phyloP scores from a whole-genome alignment of 2,888 invertebrate species.

The Drosophila mimica region DNA sequence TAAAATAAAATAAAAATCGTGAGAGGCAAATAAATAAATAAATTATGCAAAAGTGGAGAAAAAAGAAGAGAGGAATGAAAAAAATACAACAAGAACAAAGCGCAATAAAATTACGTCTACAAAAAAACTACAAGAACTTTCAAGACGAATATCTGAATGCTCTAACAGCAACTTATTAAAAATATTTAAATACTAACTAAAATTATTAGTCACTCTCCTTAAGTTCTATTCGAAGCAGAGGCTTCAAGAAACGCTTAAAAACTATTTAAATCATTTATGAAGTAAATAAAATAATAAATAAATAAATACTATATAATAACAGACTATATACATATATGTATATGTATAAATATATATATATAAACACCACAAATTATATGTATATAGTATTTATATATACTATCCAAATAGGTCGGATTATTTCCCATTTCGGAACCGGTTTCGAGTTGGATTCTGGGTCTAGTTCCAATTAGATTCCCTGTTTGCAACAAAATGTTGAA shows the following conservation, averaged over 20 bases:
- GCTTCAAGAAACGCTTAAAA: neutral
- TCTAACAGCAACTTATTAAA: neutral
- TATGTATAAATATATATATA: too few relatives aligned
- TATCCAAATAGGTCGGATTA: neutral
- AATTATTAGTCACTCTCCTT: neutral
- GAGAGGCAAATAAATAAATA: constrained; percentile 55
- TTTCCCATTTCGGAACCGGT: too few relatives aligned
- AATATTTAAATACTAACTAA: neutral
- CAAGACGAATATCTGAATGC: constrained; percentile 7
- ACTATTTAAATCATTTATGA: neutral
- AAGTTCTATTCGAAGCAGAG: neutral
- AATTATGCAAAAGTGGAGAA: constrained; percentile 25
- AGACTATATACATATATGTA: neutral
- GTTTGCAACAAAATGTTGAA: neutral
- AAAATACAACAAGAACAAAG: constrained; percentile 49
- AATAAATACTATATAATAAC: neutral
- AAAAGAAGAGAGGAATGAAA: neutral
- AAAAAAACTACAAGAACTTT: neutral
- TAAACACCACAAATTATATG: neutral
- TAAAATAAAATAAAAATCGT: constrained; percentile 24
- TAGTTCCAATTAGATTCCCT: neutral
- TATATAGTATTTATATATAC: neutral
- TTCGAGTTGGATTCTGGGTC: neutral
- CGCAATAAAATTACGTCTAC: constrained; percentile 54
- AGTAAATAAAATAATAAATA: neutral